Evolutionary conservation across 2,797 vertebrate genomes (phyloP).

Genomic region (Anguilla obscura): DNA sequence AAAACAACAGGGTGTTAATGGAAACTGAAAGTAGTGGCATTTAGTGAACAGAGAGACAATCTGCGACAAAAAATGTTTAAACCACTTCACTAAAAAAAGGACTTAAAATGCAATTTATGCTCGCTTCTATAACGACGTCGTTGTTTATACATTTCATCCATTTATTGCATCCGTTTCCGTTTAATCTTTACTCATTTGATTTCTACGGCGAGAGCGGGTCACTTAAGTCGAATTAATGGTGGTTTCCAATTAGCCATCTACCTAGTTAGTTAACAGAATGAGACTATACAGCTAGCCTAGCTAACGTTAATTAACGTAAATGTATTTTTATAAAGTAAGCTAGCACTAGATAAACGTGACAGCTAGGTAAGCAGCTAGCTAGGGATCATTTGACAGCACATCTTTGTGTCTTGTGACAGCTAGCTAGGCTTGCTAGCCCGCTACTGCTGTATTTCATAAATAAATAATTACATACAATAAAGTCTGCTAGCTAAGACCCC

Average conservation of each 20-base stretch:
- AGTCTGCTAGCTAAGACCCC: neutral
- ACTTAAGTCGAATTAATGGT: too few species aligned
- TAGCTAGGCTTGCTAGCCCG: neutral
- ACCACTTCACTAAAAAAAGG: neutral
- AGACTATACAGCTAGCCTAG: too few species aligned
- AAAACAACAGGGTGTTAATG: too few species aligned
- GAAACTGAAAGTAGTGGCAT: too few species aligned
- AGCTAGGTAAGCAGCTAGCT: neutral
- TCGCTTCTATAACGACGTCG: neutral
- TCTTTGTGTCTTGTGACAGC: neutral
- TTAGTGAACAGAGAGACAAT: too few species aligned
- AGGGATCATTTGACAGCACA: conserved; percentile 1
- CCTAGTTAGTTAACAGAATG: too few species aligned
- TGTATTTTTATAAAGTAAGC: neutral
- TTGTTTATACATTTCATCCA: neutral
- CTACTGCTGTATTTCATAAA: neutral
- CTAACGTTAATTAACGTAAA: too few species aligned
- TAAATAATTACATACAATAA: neutral
- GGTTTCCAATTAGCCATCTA: too few species aligned
- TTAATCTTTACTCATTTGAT: neutral
- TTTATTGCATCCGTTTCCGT: neutral
- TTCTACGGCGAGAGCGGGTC: neutral
- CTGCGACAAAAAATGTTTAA: neutral
- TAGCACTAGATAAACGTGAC: neutral
- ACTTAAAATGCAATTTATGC: neutral